A percentile compares a stretch with the other conserved stretches of the same genome.
Conservation (phyloP, 2,797 vertebrate species). For the Thunnus albacares region DNA sequence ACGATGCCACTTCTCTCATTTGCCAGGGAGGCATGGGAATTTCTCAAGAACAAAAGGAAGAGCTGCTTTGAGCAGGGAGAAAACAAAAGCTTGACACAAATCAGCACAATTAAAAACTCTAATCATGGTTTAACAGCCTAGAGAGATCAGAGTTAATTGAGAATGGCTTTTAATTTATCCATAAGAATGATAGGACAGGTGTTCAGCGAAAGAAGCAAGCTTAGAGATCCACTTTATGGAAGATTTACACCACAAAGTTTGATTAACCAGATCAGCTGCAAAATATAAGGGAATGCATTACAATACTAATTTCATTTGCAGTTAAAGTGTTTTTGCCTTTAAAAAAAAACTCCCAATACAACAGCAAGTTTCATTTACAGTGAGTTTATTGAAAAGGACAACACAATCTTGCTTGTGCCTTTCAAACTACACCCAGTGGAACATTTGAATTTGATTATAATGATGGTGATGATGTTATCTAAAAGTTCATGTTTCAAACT, state of each 20-base stretch:
- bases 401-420: slow-evolving; percentile 69
- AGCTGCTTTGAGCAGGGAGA: slow-evolving; percentile 46
- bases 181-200: slow-evolving; percentile 55
- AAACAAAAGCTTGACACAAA: slow-evolving; percentile 70
- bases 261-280: slow-evolving; percentile 40
- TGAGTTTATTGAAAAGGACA: slow-evolving; percentile 85
- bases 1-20: slow-evolving; percentile 65
- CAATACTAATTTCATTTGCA: slow-evolving; percentile 2
- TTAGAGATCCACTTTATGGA: slow-evolving; percentile 30
- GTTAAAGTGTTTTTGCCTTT: slow-evolving; percentile 4
- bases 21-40: slow-evolving; percentile 71
- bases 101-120: slow-evolving; percentile 63
- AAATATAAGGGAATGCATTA: neutral
- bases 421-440: slow-evolving; percentile 66
- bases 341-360: neutral
- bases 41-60: slow-evolving; percentile 75
- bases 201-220: slow-evolving; percentile 31
- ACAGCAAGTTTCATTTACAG: slow-evolving; percentile 56
- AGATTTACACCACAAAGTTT: slow-evolving; percentile 35
- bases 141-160: slow-evolving; percentile 57
- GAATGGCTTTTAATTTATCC: slow-evolving; percentile 48
- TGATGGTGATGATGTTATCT: slow-evolving; percentile 25
- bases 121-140: slow-evolving; percentile 58
- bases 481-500: slow-evolving; percentile 44
- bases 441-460: slow-evolving; percentile 54